These are phyloP conservation scores for Nebria brevicollis DNA, from an alignment of 2,888 invertebrate genomes.

Conservation along the genomic window DNA sequence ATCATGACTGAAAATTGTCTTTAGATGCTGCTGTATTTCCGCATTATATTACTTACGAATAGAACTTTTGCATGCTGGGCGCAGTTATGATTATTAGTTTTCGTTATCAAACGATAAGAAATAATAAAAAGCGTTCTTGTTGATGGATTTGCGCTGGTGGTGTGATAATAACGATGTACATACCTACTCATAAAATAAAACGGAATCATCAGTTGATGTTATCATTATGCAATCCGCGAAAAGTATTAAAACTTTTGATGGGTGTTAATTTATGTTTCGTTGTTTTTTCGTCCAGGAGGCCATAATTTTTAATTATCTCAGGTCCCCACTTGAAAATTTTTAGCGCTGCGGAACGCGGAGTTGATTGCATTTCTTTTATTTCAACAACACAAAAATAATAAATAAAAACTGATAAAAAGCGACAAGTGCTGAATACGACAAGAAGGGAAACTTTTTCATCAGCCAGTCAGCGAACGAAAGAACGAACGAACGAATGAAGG, in stretches of 20 bases:
- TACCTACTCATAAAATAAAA: not conserved
- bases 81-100: too few relatives aligned
- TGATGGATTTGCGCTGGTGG: too few relatives aligned
- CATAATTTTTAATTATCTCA: constrained; percentile 46
- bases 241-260: constrained; percentile 43
- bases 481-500: not conserved
- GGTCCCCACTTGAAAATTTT: constrained; percentile 41
- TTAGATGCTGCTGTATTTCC: too few relatives aligned
- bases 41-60: too few relatives aligned
- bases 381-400: constrained; percentile 44
- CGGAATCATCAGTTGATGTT: constrained; percentile 4
- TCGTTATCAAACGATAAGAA: not conserved
- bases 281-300: constrained; percentile 39
- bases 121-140: not conserved
- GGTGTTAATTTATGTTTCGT: constrained; percentile 41
- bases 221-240: constrained; percentile 29
- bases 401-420: constrained; percentile 47
- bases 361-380: constrained; percentile 46
- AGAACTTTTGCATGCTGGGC: too few relatives aligned
- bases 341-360: constrained; percentile 20
- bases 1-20: too few relatives aligned
- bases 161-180: too few relatives aligned
- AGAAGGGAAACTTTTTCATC: constrained; percentile 43
- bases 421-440: constrained; percentile 32
- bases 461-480: not conserved